Evolutionary conservation across 2,797 vertebrate species (phyloP).

Genomic region (Cephalopachus bancanus): DNA sequence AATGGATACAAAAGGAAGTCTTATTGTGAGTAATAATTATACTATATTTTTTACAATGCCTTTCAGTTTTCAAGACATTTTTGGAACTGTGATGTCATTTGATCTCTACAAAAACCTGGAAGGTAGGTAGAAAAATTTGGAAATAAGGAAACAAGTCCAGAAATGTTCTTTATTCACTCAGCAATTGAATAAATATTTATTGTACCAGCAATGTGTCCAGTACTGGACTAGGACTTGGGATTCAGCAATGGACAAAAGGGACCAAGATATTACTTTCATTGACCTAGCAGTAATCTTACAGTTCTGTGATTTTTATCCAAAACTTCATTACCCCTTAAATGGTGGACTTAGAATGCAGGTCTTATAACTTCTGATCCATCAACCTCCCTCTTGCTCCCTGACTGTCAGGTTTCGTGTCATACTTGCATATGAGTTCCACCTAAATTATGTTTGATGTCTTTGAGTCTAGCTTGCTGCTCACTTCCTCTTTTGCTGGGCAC

Average conservation of each 20-base stretch:
- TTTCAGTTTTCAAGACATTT: slow-evolving; percentile 56
- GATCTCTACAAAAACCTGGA: slow-evolving; percentile 14
- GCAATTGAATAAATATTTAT: slow-evolving; percentile 8
- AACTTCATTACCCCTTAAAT: neutral
- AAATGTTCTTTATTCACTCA: neutral
- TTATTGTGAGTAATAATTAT: neutral
- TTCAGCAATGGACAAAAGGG: neutral
- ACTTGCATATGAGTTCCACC: neutral
- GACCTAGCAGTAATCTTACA: neutral
- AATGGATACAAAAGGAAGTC: neutral
- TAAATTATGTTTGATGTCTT: neutral
- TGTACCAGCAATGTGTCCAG: neutral
- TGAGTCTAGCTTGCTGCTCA: neutral
- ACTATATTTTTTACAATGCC: neutral
- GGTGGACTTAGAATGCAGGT: neutral
- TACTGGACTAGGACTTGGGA: neutral
- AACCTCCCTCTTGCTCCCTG: neutral
- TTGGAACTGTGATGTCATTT: neutral
- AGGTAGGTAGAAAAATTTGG: neutral
- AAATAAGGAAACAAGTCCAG: neutral
- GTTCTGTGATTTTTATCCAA: neutral
- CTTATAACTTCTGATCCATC: neutral
- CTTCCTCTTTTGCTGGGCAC: neutral
- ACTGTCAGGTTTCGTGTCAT: neutral
- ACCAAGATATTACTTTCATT: neutral